Conservation (phyloP, 2,888 invertebrate genomes). For the Ichneumoninae sp. region DNA sequence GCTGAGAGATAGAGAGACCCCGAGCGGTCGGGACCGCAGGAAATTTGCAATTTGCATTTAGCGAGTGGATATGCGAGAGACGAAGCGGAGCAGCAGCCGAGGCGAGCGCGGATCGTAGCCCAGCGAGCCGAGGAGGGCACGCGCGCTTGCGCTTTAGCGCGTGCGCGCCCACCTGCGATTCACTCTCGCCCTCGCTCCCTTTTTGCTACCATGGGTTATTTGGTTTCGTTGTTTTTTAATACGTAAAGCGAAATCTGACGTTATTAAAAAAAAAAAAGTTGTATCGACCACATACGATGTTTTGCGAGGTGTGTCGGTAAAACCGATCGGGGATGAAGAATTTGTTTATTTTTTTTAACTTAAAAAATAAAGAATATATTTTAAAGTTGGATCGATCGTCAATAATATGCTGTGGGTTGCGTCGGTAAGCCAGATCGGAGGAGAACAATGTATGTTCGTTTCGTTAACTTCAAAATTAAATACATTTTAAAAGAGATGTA, state of each 20-base stretch:
- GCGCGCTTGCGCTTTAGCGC: constrained; percentile 65
- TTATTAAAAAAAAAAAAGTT: background rate
- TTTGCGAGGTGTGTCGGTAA: no score
- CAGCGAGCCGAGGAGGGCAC: constrained; percentile 55
- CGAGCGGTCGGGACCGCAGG: constrained; percentile 68
- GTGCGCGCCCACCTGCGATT: constrained; percentile 58
- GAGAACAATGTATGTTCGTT: no score
- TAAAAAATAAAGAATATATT: background rate
- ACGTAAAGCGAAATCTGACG: constrained; percentile 49
- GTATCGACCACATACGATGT: no score
- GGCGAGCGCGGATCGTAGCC: constrained; percentile 40
- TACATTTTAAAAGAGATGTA: no score
- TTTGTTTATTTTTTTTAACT: background rate
- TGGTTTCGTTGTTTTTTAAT: constrained; percentile 33
- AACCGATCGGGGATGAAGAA: no score
- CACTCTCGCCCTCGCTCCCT: constrained; percentile 31
- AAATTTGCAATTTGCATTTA: constrained; percentile 71
- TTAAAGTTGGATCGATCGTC: no score
- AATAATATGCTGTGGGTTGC: no score
- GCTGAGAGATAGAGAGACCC: constrained; percentile 38
- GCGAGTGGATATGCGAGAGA: constrained; percentile 65
- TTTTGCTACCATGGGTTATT: constrained; percentile 31
- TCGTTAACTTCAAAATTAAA: no score
- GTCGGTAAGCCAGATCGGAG: no score
- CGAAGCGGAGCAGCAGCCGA: constrained; percentile 59